Conservation (phyloP, 2,797 vertebrate species). For the Premnoplex brunnescens region DNA sequence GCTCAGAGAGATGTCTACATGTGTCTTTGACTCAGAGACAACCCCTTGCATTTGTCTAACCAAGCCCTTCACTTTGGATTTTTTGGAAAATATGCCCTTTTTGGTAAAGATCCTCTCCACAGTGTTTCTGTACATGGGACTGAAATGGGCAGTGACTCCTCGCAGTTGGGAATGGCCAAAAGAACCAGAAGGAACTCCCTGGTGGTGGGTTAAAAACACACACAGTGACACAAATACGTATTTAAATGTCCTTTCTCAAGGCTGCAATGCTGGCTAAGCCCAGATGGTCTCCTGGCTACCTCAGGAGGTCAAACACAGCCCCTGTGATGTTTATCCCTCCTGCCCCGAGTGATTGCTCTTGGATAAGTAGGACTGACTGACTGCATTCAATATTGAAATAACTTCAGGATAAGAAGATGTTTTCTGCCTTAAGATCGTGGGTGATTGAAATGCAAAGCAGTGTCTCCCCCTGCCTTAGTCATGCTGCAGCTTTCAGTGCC, state of each 20-base stretch:
- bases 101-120: neutral
- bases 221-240: neutral
- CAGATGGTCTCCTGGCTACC: neutral
- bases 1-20: neutral
- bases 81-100: neutral
- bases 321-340: neutral
- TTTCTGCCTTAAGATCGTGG: neutral
- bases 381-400: neutral
- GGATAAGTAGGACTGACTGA: neutral
- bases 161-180: neutral
- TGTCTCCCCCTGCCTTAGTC: neutral
- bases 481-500: neutral
- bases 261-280: neutral
- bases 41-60: neutral
- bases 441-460: neutral
- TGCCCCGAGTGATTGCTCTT: neutral
- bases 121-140: neutral
- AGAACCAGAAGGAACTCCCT: neutral
- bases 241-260: neutral
- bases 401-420: neutral
- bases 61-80: neutral
- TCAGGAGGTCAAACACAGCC: conserved; percentile 1
- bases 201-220: neutral
- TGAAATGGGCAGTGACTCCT: neutral
- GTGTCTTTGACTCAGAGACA: neutral